Base-by-base conservation (phyloP, 2,888 invertebrate species). In the Polyommatus icarus region DNA sequence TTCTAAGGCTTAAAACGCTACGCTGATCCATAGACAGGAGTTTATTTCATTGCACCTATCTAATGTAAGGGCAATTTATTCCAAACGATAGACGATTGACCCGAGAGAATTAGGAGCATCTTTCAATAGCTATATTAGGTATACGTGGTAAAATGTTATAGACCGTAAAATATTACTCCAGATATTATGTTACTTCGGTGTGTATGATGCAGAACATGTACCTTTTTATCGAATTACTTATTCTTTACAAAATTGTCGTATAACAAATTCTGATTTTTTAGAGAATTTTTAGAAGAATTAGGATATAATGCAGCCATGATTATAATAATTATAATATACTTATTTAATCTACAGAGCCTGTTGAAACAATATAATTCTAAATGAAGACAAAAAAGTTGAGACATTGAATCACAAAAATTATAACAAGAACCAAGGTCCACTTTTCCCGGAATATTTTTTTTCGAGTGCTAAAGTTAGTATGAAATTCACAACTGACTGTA, bases 41-140 rank as follows among this genome's bases (percentile, higher is more conserved):
- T 24, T 54, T 50, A 50, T 75, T 50, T 50, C 75, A 54, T 75
- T 54, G 75, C 75, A 54, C 75, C 75, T 75, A 75, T 54, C 46
- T 29, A 54, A 50, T 29, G 54, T 29, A 50, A 54, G 29, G 50
- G 50, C 75, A 75, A 75, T 75, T 50, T 75, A 75, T 75, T 75
- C 15, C 40, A 24, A 73, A 75, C 75, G 75, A 46, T 50, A 24
- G 75, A 75, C 18, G 46, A 54, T 75, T 75, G 75, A 75, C 75
- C 75, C 46, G 7, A 12, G 50, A 54, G 54, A 54, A 75, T 75
- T 75, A 75, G 75, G 54, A 50, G 75, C 75, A 50, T 75, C 29
- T 75, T 75, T 32, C 73, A 73, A 73, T 24, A 73, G 46, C 40
- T 50, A 73, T 50, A 46, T 73, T 32, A 12, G 29, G 67, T 67